phyloP scores from a whole-genome alignment of 1,140 invertebrate species.

The Idris sp. region DNA sequence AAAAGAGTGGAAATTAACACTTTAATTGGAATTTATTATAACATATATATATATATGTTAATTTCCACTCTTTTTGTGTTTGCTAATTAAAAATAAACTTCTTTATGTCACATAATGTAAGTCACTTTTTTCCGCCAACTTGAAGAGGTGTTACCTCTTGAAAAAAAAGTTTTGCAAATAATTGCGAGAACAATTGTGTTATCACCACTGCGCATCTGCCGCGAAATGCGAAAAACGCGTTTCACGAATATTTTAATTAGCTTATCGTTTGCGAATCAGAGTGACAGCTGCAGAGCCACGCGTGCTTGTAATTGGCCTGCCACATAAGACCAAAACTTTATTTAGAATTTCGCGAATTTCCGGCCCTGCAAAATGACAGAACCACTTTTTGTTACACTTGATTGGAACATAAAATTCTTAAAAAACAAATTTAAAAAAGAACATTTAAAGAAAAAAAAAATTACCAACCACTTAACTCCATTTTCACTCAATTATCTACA shows the following conservation, averaged over 20 bases:
- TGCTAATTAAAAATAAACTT: constrained; percentile 35
- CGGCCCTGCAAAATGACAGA: constrained; percentile 47
- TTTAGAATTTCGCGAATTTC: constrained; percentile 61
- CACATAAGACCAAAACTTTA: constrained; percentile 54
- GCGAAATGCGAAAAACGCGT: constrained; percentile 65
- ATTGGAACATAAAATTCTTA: too few relatives aligned
- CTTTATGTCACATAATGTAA: constrained; percentile 41
- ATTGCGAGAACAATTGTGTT: constrained; percentile 62
- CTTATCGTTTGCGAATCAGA: constrained; percentile 75
- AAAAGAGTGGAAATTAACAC: too few relatives aligned
- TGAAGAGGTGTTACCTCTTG: constrained; percentile 38
- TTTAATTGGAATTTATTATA: too few relatives aligned
- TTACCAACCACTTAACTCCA: constrained; percentile 6
- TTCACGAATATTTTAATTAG: constrained; percentile 78
- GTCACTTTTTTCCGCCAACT: constrained; percentile 41
- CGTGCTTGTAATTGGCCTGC: constrained; percentile 75
- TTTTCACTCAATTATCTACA: constrained; percentile 34
- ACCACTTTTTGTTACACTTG: too few relatives aligned
- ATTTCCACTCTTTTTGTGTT: too few relatives aligned
- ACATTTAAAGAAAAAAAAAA: constrained; percentile 4
- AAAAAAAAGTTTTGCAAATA: constrained; percentile 51
- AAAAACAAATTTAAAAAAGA: too few relatives aligned
- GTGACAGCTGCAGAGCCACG: constrained; percentile 73
- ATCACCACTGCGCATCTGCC: constrained; percentile 70
- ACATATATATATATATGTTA: too few relatives aligned